Evolutionary conservation across 2,113 vertebrate genomes (phyloP).

Genomic region (Furnarius figulus): DNA sequence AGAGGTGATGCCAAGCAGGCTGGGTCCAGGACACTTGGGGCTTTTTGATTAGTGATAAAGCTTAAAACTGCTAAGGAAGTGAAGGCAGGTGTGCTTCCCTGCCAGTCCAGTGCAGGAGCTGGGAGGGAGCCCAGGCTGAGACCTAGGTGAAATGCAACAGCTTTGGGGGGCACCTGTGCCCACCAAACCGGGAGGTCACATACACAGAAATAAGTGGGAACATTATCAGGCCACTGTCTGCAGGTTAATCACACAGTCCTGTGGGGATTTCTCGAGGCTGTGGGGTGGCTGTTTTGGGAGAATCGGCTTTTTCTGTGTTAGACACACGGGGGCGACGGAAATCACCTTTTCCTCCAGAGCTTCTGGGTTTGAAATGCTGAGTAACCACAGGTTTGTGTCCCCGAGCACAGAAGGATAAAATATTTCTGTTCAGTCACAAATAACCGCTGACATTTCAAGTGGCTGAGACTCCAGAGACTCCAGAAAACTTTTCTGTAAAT

Average conservation of each 20-base stretch:
- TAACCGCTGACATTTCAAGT: background rate
- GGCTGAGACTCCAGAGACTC: background rate
- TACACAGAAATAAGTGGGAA: background rate
- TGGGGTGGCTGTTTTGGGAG: background rate
- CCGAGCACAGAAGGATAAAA: background rate
- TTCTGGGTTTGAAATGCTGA: background rate
- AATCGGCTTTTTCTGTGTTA: background rate
- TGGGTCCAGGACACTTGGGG: background rate
- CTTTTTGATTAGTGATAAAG: background rate
- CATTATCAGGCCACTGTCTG: background rate
- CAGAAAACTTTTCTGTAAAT: background rate
- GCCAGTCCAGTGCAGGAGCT: background rate
- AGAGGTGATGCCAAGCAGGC: background rate
- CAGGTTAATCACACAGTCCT: background rate
- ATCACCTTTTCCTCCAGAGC: background rate
- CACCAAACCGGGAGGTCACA: background rate
- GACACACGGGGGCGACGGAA: conserved; percentile 32
- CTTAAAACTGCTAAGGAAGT: background rate
- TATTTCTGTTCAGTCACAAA: background rate
- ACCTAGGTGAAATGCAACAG: background rate
- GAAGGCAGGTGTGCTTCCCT: background rate
- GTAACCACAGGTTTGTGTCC: background rate
- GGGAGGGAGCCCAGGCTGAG: background rate
- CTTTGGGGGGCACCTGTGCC: background rate
- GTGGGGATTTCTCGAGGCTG: background rate